phyloP scores from a whole-genome alignment of 2,888 invertebrate genomes.

The Euzophera pinguis region DNA sequence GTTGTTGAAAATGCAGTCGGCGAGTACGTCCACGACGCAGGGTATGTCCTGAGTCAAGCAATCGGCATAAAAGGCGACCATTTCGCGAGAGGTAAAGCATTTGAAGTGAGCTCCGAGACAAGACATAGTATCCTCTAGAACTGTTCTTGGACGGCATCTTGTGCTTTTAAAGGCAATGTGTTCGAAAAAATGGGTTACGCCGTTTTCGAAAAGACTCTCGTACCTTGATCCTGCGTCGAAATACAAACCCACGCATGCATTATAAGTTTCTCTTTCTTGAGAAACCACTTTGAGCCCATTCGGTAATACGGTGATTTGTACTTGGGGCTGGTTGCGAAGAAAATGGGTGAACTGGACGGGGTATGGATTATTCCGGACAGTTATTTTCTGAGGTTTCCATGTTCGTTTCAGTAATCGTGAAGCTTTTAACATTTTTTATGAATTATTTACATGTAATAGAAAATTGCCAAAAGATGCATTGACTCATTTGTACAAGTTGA shows the following conservation, averaged over 20 bases:
- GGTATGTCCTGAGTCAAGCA: conserved; percentile 26
- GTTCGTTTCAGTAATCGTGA: background rate
- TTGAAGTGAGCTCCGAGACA: conserved; percentile 35
- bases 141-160: conserved; percentile 22
- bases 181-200: conserved; percentile 59
- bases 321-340: conserved; percentile 13
- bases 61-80: conserved; percentile 43
- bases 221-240: conserved; percentile 52
- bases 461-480: no score
- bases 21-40: conserved; percentile 32
- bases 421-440: conserved; percentile 1
- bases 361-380: background rate
- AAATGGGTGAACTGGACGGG: background rate
- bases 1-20: conserved; percentile 38
- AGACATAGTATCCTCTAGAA: conserved; percentile 30
- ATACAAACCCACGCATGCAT: conserved; percentile 44
- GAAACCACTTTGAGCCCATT: conserved; percentile 56
- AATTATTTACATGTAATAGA: no score
- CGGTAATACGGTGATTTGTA: conserved; percentile 28
- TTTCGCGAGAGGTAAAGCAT: conserved; percentile 47
- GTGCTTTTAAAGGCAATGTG: conserved; percentile 57
- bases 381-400: conserved; percentile 2
- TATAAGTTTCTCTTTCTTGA: conserved; percentile 34
- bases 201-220: conserved; percentile 48
- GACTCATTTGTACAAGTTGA: no score